These are phyloP conservation scores for Rhopalosiphum nymphaeae DNA, from an alignment of 2,888 invertebrate species.

Conservation along the genomic window DNA sequence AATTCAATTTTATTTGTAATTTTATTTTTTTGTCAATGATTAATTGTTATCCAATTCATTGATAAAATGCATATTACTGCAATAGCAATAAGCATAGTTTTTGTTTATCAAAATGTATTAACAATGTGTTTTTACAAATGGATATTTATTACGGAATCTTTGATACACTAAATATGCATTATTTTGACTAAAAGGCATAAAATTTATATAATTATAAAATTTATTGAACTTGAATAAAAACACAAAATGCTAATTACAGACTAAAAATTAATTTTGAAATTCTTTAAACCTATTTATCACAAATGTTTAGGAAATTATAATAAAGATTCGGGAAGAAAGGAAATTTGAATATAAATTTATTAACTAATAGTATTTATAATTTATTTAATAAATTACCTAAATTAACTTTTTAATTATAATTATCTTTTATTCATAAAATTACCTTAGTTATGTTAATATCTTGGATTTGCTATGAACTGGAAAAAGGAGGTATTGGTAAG, in stretches of 20 bases:
- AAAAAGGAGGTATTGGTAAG: slow-evolving; percentile 61
- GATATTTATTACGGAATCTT: background rate
- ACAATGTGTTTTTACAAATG: background rate
- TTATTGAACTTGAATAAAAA: background rate
- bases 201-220: slow-evolving; percentile 27
- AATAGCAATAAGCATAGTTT: background rate
- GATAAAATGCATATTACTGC: background rate
- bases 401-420: background rate
- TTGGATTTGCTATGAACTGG: slow-evolving; percentile 56
- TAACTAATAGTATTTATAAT: background rate
- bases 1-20: background rate
- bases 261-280: background rate
- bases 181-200: background rate
- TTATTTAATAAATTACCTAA: background rate
- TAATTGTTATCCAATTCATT: background rate
- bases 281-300: background rate
- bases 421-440: background rate
- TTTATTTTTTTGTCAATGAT: background rate
- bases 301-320: background rate
- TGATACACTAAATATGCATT: slow-evolving; percentile 24
- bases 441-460: slow-evolving; percentile 39
- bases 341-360: background rate
- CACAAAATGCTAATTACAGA: background rate
- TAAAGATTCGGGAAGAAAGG: background rate
- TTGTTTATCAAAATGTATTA: background rate